phyloP scores from a whole-genome alignment of 2,888 invertebrate species.

The Abrostola triplasia region DNA sequence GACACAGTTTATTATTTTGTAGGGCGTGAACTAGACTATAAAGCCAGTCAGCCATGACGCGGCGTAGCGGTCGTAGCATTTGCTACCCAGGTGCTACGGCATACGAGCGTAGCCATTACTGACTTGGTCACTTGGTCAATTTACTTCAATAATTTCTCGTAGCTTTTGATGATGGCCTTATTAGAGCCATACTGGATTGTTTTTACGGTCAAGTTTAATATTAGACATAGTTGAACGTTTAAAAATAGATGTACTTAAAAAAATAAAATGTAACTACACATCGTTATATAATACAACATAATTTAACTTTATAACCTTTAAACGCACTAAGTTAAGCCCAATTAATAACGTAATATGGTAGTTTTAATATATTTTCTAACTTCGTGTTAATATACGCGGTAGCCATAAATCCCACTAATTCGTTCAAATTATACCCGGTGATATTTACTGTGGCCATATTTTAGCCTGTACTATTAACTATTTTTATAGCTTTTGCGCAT shows the following conservation, averaged over 20 bases:
- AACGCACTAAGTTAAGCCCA: slow-evolving; percentile 3
- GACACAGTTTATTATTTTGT: slow-evolving; percentile 20
- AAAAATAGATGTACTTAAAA: too few relatives aligned
- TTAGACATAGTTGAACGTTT: too few relatives aligned
- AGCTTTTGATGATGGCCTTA: too few relatives aligned
- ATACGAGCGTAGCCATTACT: background rate
- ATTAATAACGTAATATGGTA: slow-evolving; percentile 7
- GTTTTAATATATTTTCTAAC: slow-evolving; percentile 13
- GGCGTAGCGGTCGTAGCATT: slow-evolving; percentile 29
- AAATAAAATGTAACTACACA: too few relatives aligned
- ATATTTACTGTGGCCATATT: slow-evolving; percentile 16
- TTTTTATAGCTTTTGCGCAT: slow-evolving; percentile 17
- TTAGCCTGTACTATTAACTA: slow-evolving; percentile 18
- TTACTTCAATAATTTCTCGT: too few relatives aligned
- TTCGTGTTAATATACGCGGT: slow-evolving; percentile 25
- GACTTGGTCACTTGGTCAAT: background rate
- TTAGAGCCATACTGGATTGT: too few relatives aligned
- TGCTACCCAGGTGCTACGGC: slow-evolving; percentile 34
- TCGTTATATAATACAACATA: background rate
- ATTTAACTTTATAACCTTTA: background rate
- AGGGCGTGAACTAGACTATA: slow-evolving; percentile 1
- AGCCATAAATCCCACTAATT: slow-evolving; percentile 39
- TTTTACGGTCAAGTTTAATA: too few relatives aligned
- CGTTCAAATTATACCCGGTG: slow-evolving; percentile 35
- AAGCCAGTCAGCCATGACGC: slow-evolving; percentile 5